A percentile compares a stretch with the other conserved stretches of the same genome.
phyloP scores from a whole-genome alignment of 2,888 invertebrate genomes.

The Dusona sp. region DNA sequence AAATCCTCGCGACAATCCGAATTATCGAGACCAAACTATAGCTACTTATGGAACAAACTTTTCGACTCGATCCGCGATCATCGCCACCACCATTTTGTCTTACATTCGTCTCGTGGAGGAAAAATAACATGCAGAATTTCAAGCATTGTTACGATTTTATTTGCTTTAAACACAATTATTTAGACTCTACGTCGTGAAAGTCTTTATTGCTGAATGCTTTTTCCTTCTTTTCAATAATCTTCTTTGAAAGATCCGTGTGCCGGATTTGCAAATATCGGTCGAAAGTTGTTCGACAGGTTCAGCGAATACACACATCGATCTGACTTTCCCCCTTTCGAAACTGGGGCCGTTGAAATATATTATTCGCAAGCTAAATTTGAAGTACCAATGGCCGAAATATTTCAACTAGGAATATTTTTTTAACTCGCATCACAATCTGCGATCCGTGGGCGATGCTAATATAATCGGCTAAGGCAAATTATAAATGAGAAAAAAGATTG shows the following conservation, averaged over 20 bases:
- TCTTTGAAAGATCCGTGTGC: neutral
- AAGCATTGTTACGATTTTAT: neutral
- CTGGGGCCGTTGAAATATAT: slow-evolving; percentile 11
- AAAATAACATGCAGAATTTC: neutral
- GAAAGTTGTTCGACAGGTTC: slow-evolving; percentile 18
- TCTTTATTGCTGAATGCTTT: neutral
- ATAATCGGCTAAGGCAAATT: neutral
- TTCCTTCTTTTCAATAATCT: neutral
- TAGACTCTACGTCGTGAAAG: neutral
- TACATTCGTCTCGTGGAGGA: neutral
- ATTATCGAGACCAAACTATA: neutral
- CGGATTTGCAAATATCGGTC: slow-evolving; percentile 1
- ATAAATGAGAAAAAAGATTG: neutral
- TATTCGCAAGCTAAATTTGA: neutral
- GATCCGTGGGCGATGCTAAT: neutral
- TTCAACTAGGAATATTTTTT: neutral
- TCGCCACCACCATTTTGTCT: neutral
- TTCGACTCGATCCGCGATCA: neutral
- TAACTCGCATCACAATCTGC: neutral
- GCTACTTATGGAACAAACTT: neutral
- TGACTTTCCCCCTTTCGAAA: slow-evolving; percentile 36
- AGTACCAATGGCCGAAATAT: neutral
- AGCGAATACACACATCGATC: neutral
- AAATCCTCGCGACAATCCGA: slow-evolving; percentile 12
- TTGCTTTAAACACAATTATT: neutral